Evolutionary conservation across 2,113 vertebrate species (phyloP).

Genomic region (Emydura subglobosa): DNA sequence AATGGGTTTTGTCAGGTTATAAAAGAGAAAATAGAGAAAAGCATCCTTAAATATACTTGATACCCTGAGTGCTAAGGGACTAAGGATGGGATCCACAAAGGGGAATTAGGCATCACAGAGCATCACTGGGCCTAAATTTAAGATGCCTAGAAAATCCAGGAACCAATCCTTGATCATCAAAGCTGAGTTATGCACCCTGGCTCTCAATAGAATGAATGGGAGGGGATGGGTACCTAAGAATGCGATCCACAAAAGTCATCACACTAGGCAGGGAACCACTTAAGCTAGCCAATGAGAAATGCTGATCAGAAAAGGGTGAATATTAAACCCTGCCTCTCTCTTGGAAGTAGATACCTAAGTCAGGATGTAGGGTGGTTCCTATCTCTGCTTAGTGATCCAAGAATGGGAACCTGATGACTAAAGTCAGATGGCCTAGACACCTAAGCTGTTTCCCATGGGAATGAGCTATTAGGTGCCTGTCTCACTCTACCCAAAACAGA

Average conservation of each 20-base stretch:
- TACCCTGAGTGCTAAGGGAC: not conserved
- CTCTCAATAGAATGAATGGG: not conserved
- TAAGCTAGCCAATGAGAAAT: not conserved
- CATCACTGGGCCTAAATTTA: not conserved
- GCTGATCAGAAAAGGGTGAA: not conserved
- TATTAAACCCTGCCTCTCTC: too few species aligned
- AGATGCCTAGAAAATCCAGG: not conserved
- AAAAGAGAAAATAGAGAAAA: not conserved
- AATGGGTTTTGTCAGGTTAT: not conserved
- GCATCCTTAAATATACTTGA: not conserved
- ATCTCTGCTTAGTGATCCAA: too few species aligned
- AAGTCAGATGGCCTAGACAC: too few species aligned
- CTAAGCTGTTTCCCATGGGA: too few species aligned
- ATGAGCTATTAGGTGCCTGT: too few species aligned
- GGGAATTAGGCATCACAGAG: not conserved
- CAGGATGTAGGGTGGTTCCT: too few species aligned
- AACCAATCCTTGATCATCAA: not conserved
- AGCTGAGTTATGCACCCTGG: not conserved
- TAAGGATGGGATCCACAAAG: not conserved
- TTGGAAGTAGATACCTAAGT: too few species aligned
- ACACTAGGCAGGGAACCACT: too few species aligned
- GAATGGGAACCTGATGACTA: too few species aligned
- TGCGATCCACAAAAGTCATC: too few species aligned
- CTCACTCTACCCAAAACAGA: too few species aligned
- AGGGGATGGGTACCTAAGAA: not conserved